Evolutionary conservation across 2,888 invertebrate species (phyloP), one percentile per base, ranked within the genome.

Genomic region (Branchipolynoe longqiensis): DNA sequence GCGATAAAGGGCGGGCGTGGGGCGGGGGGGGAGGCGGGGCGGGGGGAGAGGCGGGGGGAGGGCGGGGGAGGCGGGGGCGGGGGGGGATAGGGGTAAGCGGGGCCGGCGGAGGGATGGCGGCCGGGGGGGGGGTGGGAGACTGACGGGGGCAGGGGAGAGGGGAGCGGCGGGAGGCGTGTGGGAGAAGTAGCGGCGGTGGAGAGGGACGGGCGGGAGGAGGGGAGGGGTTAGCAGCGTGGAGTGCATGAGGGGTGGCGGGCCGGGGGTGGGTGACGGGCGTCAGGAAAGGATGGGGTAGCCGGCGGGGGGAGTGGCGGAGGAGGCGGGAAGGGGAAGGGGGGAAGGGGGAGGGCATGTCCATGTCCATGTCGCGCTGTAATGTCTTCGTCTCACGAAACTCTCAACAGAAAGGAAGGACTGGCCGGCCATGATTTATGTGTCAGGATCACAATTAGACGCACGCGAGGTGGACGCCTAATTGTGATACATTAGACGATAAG

Each of bases 281-380:
- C n/a, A n/a, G n/a, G n/a, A n/a, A n/a, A n/a, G n/a, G n/a, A n/a
- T n/a, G 25, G 62, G 62, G 59, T n/a, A n/a, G 25, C 31, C 48
- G 48, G 48, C 8, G 31, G 31, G 12, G 62, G 25, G 31, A 12
- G 25, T 62, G 62, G 14, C 31, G 62, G 28, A 62, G 28, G 62
- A 62, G 62, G 31, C 62, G n/a, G n/a, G n/a, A 62, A 62, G 28
- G 62, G 31, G 48, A 48, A 8, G n/a, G n/a, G n/a, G n/a, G n/a
- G n/a, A n/a, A n/a, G n/a, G n/a, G n/a, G n/a, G n/a, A n/a, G n/a
- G n/a, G n/a, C n/a, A n/a, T n/a, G n/a, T n/a, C n/a, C n/a, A n/a
- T n/a, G n/a, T n/a, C n/a, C n/a, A 48, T 48, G 8, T 48, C 48
- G 18, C 48, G 8, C 48, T 48, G 48, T 48, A 48, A 6, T 31